Percentiles rank a stretch among this genome's conserved stretches.
These are phyloP conservation scores for Tachina grossa DNA, from an alignment of 2,888 invertebrate species.

Conservation along the genomic window DNA sequence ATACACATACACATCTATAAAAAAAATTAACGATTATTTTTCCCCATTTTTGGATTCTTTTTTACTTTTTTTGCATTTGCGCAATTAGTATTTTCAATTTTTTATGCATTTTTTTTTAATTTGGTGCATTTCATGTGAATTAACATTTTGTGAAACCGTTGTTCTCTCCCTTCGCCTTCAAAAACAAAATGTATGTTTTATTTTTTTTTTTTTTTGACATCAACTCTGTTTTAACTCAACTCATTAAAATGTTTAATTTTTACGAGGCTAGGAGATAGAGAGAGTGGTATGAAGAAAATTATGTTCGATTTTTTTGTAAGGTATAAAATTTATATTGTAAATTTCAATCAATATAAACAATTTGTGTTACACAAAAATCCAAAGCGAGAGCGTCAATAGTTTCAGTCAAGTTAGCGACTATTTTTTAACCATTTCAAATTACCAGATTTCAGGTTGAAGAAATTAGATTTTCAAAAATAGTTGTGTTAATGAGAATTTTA, in stretches of 20 bases:
- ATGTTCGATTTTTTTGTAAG: background rate
- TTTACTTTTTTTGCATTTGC: slow-evolving; percentile 75
- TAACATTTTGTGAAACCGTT: slow-evolving; percentile 59
- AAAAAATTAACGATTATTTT: slow-evolving; percentile 56
- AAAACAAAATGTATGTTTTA: background rate
- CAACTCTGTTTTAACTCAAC: slow-evolving; percentile 35
- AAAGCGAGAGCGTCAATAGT: background rate
- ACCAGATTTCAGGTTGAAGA: too few species aligned
- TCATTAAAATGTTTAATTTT: slow-evolving; percentile 43
- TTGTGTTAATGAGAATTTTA: too few species aligned
- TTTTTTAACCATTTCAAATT: too few species aligned
- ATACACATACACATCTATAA: slow-evolving; percentile 35
- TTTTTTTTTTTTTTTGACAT: slow-evolving; percentile 45
- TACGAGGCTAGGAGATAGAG: background rate
- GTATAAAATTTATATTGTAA: background rate
- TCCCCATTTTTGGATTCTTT: slow-evolving; percentile 66
- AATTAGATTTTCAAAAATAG: too few species aligned
- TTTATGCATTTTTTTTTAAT: slow-evolving; percentile 43
- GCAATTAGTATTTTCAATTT: slow-evolving; percentile 72
- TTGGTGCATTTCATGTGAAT: slow-evolving; percentile 52
- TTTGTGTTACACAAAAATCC: background rate
- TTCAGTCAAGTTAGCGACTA: too few species aligned
- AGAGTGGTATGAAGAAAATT: background rate
- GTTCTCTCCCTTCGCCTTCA: slow-evolving; percentile 16
- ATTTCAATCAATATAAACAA: background rate